Evolutionary conservation across 2,113 vertebrate genomes (phyloP), one percentile per base, ranked within the genome.

Genomic region (Melanotaenia duboulayi): DNA sequence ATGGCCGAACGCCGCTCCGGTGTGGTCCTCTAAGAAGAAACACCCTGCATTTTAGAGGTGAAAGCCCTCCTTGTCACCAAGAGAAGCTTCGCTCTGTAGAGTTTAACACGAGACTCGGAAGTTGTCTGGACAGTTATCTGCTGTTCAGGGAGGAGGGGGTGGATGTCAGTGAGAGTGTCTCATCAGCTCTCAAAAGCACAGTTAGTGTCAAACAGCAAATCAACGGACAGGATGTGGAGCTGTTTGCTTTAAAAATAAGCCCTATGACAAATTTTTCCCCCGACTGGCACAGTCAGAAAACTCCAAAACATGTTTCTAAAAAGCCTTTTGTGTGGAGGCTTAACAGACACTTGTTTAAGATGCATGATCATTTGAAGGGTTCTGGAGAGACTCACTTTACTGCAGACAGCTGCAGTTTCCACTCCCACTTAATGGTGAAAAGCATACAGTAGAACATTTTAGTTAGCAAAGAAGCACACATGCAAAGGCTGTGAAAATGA

Each of bases 201-300:
- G 71, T 80, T 54, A 81, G 68, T 75, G 77, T 84, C 81, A 85
- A 80, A 37, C 51, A 62, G 75, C 58, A 57, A 84, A 77, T 90
- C 82, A 88, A 75, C 85, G 71, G 37, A 63, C 67, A 71, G 80
- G 84, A 88, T 64, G 68, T 74, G 64, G 56, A 57, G 69, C 35
- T 87, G 77, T 86, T 90, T 89, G 82, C 76, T 87, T 61, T 80
- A 35, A 87, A 90, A 90, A 91, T 65, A 91, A 82, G 35, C 80
- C 65, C 48, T 32, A 48, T 67, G 80, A 82, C 66, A 44, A 61
- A 82, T 63, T 71, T 82, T 71, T 83, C 40, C 78, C 62, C 50
- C 9, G 50, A 56, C 56, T 55, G 54, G 60, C 54, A 74, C 32
- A 32, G 74, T 74, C 56, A 56, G 80, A 83, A 49, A 74, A 50